Base-by-base conservation (phyloP, 1,140 invertebrate genomes). In the Tenebrio molitor region DNA sequence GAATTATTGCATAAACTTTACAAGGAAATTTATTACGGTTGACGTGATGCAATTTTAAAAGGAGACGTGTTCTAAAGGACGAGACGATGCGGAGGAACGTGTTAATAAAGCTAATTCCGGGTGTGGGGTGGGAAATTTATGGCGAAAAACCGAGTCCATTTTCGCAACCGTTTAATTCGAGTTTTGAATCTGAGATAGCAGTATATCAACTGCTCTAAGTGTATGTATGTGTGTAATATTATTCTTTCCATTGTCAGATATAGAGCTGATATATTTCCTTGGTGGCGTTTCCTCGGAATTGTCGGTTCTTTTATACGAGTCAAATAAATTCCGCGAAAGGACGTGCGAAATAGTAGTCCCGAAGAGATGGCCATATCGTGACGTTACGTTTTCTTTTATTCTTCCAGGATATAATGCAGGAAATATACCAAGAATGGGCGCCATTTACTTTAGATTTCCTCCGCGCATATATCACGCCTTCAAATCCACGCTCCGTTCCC, bases 211-310 rank as follows among this genome's bases (percentile, higher is more conserved):
- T 12, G 8, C 10, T 58, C 15, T 25, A 29, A 29, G 23, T 58
- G 12, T 29, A 29, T 58, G 41, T 62, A 65, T 71, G 33, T 65
- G 62, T 50, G 69, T 33, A 36, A 64, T 53, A 71, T 71, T 71
- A 65, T 71, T 65, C 69, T 42, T 65, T 42, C 53, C 39, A 64
- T 71, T 71, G 33, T 34, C 69, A 65, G 58, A 71, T 71, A 71
- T 71, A 71, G 36, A 44, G 34, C 69, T 71, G 69, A 71, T 71
- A 71, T 71, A 71, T 71, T 71, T 71, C 44, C 58, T 71, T 44
- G 39, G 64, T 46, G 42, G 53, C 69, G 62, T 71, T 71, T 71
- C 29, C 62, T 70, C 15, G 69, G 69, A 71, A 71, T 50, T 71
- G 58, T 71, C 69, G 58, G 42, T 65, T 71, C 69, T 71, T 71